A percentile compares a stretch with the other conserved stretches of the same genome.
phyloP scores from a whole-genome alignment of 2,797 vertebrate species.

The Morelia viridis region DNA sequence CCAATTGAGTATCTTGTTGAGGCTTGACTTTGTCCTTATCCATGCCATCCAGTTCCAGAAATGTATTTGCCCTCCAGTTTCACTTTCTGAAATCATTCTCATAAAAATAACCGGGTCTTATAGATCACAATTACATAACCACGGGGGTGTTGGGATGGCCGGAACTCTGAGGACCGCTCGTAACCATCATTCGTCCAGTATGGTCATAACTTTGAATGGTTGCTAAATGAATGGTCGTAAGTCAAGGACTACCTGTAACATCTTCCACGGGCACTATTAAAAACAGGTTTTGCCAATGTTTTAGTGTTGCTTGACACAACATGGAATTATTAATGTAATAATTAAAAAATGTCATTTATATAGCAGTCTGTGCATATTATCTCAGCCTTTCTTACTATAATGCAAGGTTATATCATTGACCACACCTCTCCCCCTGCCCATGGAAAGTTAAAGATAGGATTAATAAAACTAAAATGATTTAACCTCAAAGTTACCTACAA shows the following conservation, averaged over 20 bases:
- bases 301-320: background rate
- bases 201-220: too few relatives aligned
- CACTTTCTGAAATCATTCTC: slow-evolving; percentile 45
- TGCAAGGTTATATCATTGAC: background rate
- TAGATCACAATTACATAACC: too few relatives aligned
- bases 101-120: too few relatives aligned
- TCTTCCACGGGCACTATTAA: background rate
- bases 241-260: too few relatives aligned
- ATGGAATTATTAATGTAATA: background rate
- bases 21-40: slow-evolving; percentile 33
- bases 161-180: too few relatives aligned
- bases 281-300: fast-evolving
- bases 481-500: too few relatives aligned
- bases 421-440: too few relatives aligned
- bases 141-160: too few relatives aligned
- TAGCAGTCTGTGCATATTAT: background rate
- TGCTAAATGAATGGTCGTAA: too few relatives aligned
- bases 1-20: slow-evolving; percentile 64
- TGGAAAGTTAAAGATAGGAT: too few relatives aligned
- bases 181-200: too few relatives aligned
- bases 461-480: too few relatives aligned
- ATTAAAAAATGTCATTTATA: background rate
- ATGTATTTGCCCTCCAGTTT: slow-evolving; percentile 33
- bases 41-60: slow-evolving; percentile 48
- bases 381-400: background rate